Conservation (phyloP, 2,113 vertebrate species). For the Nematolebias whitei region DNA sequence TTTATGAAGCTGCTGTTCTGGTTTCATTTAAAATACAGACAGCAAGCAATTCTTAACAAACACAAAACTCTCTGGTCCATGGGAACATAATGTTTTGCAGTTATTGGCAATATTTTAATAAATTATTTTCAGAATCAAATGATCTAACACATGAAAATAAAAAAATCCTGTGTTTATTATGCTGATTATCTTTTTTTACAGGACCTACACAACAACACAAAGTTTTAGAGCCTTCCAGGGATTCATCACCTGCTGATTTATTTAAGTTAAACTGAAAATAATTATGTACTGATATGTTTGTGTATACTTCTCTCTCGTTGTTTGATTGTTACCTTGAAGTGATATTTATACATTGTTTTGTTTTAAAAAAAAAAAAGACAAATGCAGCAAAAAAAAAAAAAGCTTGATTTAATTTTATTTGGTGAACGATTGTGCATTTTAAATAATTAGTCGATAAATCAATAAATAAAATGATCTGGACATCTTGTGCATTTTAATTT, state of each 20-base stretch:
- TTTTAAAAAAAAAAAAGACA: conserved; percentile 23
- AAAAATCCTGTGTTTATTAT: neutral
- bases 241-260: neutral
- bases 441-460: conserved; percentile 4
- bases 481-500: conserved; percentile 31
- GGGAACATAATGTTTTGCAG: neutral
- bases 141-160: neutral
- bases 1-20: conserved; percentile 10
- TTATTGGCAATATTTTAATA: neutral
- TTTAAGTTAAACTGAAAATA: neutral
- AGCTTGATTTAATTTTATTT: conserved; percentile 50
- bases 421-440: conserved; percentile 41
- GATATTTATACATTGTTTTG: conserved; percentile 17
- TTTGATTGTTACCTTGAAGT: conserved; percentile 5
- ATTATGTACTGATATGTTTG: neutral
- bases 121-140: neutral
- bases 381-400: neutral
- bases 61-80: neutral
- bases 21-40: neutral
- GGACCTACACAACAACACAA: conserved; percentile 61
- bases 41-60: neutral
- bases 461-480: conserved; percentile 33
- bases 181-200: conserved; percentile 59
- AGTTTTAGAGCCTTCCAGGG: conserved; percentile 49
- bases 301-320: neutral